A percentile compares a stretch with the other conserved stretches of the same genome.
Conservation (phyloP, 2,888 invertebrate species). For the Sclerodermus sp. region DNA sequence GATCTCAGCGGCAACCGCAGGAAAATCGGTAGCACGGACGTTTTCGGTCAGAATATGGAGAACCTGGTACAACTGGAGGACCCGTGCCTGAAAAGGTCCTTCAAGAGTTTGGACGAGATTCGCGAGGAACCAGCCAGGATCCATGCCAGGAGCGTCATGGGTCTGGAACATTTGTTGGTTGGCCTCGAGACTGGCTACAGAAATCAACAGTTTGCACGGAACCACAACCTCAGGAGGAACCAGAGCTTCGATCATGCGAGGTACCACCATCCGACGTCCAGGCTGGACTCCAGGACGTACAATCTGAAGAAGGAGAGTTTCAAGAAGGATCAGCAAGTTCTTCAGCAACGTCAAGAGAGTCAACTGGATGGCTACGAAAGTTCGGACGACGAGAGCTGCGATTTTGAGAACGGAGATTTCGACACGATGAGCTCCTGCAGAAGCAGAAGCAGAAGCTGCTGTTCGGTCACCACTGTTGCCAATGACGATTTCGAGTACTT, state of each 20-base stretch:
- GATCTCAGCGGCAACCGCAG: conserved; percentile 35
- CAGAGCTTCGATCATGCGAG: conserved; percentile 50
- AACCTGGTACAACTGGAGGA: conserved; percentile 53
- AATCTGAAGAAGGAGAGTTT: conserved; percentile 39
- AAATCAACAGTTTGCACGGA: conserved; percentile 16
- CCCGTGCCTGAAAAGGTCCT: conserved; percentile 37
- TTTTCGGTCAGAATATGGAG: conserved; percentile 52
- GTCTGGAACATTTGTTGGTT: conserved; percentile 29
- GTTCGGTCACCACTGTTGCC: conserved; percentile 66
- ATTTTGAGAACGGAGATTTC: conserved; percentile 48
- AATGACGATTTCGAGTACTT: conserved; percentile 69
- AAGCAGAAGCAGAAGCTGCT: conserved; percentile 59
- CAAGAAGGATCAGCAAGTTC: conserved; percentile 23
- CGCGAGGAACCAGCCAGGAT: conserved; percentile 40
- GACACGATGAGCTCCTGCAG: conserved; percentile 57
- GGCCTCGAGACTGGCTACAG: conserved; percentile 23
- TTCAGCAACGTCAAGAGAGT: conserved; percentile 24
- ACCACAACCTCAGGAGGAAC: conserved; percentile 40
- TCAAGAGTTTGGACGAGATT: conserved; percentile 48
- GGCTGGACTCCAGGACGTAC: conserved; percentile 45
- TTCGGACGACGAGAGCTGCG: conserved; percentile 53
- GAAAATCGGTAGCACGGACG: conserved; percentile 52
- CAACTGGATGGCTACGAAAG: conserved; percentile 42
- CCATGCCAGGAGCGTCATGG: conserved; percentile 37
- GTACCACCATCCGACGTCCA: conserved; percentile 25